Evolutionary conservation across 1,140 invertebrate genomes (phyloP).

Genomic region (Lasaia peninsularis): DNA sequence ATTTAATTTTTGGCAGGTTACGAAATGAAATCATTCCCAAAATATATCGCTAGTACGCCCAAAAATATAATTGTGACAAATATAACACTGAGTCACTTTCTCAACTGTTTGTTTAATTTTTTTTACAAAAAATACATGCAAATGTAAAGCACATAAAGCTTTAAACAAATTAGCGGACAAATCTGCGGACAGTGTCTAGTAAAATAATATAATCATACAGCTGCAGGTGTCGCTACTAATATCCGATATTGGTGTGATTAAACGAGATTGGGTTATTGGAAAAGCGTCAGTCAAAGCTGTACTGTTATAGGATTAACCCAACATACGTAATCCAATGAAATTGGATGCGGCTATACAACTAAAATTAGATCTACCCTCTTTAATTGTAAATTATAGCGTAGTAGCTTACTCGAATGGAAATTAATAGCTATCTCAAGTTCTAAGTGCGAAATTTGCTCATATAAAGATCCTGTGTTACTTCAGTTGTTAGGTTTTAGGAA

Average conservation of each 20-base stretch:
- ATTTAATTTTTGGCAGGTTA: too few relatives aligned
- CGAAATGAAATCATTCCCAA: too few relatives aligned
- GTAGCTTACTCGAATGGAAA: not conserved
- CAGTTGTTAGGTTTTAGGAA: too few relatives aligned
- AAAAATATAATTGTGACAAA: too few relatives aligned
- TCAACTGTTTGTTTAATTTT: too few relatives aligned
- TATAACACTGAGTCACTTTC: too few relatives aligned
- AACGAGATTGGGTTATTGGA: conserved; percentile 1
- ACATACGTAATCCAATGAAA: conserved; percentile 10
- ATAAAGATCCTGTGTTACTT: too few relatives aligned
- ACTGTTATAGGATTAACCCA: conserved; percentile 4
- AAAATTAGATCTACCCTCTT: conserved; percentile 11
- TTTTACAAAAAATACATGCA: too few relatives aligned
- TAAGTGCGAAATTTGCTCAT: too few relatives aligned
- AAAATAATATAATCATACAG: not conserved
- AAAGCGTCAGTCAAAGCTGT: conserved; percentile 4
- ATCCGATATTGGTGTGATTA: not conserved
- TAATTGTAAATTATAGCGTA: not conserved
- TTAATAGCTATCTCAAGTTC: not conserved
- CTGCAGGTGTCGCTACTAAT: conserved; percentile 2
- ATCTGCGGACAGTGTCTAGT: not conserved
- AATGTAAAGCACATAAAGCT: too few relatives aligned
- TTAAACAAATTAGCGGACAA: too few relatives aligned
- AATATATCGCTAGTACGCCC: too few relatives aligned
- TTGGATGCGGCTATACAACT: not conserved